Conservation (phyloP, 2,113 vertebrate species). For the Alectura lathami region DNA sequence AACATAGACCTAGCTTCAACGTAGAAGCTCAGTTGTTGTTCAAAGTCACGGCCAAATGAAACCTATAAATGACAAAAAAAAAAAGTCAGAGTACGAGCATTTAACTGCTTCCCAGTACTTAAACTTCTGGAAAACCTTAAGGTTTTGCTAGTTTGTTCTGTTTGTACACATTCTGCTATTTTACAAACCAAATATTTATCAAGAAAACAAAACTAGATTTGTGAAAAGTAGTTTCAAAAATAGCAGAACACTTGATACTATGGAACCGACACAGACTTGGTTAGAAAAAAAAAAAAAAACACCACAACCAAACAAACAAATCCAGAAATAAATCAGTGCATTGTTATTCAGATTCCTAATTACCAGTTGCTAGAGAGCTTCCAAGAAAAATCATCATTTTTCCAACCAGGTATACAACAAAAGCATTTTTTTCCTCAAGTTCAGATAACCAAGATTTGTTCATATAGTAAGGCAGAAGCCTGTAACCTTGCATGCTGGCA, state of each 20-base stretch:
- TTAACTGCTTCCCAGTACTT: neutral
- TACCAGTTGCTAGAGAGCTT: neutral
- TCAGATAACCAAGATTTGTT: neutral
- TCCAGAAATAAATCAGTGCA: neutral
- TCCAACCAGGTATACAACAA: neutral
- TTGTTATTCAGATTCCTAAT: neutral
- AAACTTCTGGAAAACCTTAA: neutral
- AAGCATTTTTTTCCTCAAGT: neutral
- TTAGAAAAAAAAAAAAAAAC: neutral
- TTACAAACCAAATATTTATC: neutral
- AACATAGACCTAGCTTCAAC: constrained; percentile 95
- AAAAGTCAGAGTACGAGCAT: neutral
- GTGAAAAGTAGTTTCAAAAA: neutral
- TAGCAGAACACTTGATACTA: neutral
- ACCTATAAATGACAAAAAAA: constrained; percentile 82
- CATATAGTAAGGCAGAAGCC: neutral
- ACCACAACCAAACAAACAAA: rapidly evolving
- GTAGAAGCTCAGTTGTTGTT: constrained; percentile 97
- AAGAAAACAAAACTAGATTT: neutral
- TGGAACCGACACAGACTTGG: neutral
- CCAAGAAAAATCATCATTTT: neutral
- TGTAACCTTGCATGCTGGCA: neutral
- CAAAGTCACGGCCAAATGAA: constrained; percentile 96
- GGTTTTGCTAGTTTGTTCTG: rapidly evolving
- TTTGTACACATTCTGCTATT: neutral